Evolutionary conservation across 2,113 vertebrate genomes (phyloP), one percentile per base, ranked within the genome.

Genomic region (Cebus imitator): DNA sequence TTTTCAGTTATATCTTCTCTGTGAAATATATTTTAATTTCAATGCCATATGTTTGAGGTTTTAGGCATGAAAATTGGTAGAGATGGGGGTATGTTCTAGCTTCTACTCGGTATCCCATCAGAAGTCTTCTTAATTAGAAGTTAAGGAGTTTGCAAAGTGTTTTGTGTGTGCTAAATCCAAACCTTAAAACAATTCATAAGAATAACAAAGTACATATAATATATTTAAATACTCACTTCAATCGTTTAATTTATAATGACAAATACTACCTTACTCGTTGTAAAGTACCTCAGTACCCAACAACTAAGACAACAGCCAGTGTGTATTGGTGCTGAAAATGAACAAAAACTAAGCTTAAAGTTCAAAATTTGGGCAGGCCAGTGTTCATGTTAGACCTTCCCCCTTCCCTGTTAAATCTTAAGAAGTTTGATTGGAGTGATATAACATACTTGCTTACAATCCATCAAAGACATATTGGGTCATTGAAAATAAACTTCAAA

Each of bases 401-500:
- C 0, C 6, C 10, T 83, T 21, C 25, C 2, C 11, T 85, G n/a
- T 58, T 87, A 86, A 75, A 58, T 91, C 4, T 18, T 14, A 90
- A 43, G 5, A 85, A 11, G 6, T 32, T 76, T 66, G 18, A 81
- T 32, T 43, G 25, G 40, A 75, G 27, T 76, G 35, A 68, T 50
- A 48, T 52, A 40, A 87, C 75, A 40, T 32, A 86, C 10, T 8
- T 3, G 21, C 32, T 92, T 90, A 35, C 43, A 50, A 52, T 79
- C 25, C 21, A 55, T 75, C 43, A 72, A 93, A 32, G 37, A 4
- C 58, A 21, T 5, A 82, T 17, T 82, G n/a, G n/a, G 57, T 78
- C 32, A 81, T 17, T 81, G 50, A 83, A 86, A 61, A 78, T 87
- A 57, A 5, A 58, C 80, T 96, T 96, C 43, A 93, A 61, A 95